Conservation (phyloP, 2,797 vertebrate genomes). For the Nasua narica region DNA sequence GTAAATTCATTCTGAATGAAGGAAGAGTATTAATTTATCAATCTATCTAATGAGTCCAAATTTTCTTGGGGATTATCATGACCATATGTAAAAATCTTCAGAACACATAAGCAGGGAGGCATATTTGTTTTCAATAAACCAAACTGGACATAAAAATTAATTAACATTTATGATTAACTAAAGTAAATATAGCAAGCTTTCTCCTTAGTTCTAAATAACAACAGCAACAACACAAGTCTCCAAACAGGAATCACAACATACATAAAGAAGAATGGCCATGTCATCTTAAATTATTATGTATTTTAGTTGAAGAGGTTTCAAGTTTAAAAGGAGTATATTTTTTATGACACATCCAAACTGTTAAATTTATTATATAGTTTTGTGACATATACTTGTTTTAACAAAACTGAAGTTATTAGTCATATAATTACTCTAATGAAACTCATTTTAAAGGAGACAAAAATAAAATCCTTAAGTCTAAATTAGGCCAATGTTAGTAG, state of each 20-base stretch:
- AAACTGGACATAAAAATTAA: not conserved
- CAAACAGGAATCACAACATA: not conserved
- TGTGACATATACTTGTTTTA: not conserved
- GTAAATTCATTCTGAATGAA: not conserved
- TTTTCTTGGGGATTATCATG: not conserved
- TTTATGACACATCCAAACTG: not conserved
- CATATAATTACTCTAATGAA: not conserved
- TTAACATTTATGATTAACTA: not conserved
- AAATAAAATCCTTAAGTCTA: not conserved
- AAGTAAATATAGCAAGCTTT: not conserved
- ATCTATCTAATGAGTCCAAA: not conserved
- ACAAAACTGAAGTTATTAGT: slow-evolving; percentile 17
- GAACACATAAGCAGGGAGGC: not conserved
- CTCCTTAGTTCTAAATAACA: not conserved
- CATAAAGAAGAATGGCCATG: not conserved
- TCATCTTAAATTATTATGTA: not conserved
- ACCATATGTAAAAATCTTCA: not conserved
- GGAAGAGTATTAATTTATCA: not conserved
- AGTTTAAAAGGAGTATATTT: not conserved
- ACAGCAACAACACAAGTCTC: not conserved
- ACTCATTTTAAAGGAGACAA: slow-evolving; percentile 8
- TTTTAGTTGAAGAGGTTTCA: not conserved
- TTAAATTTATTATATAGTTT: not conserved
- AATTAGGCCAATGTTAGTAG: not conserved
- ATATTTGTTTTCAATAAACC: not conserved